Percentiles rank a stretch among this genome's conserved stretches.
Evolutionary conservation across 2,113 vertebrate genomes (phyloP).

Genomic region (Nesoenas mayeri): DNA sequence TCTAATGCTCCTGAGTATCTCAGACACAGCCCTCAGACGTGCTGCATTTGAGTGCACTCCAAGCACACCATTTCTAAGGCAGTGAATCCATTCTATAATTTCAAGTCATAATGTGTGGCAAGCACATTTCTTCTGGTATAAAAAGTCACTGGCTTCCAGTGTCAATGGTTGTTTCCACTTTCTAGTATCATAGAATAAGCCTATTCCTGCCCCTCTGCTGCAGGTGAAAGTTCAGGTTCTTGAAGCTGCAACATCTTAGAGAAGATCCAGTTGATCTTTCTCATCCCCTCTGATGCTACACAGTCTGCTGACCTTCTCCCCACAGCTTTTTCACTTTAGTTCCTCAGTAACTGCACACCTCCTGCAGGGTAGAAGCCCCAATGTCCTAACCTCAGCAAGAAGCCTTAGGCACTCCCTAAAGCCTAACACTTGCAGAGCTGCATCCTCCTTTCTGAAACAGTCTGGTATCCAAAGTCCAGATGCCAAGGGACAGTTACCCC

Average conservation of each 20-base stretch:
- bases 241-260: neutral
- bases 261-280: neutral
- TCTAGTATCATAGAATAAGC: neutral
- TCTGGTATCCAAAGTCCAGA: neutral
- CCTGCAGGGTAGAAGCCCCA: neutral
- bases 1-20: neutral
- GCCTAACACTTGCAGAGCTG: neutral
- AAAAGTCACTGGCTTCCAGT: neutral
- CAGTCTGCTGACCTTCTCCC: too few relatives aligned
- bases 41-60: neutral
- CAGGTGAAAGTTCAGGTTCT: neutral
- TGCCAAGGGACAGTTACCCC: neutral
- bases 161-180: neutral
- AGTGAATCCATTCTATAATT: neutral
- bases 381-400: neutral
- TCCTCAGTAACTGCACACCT: neutral
- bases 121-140: neutral
- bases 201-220: neutral
- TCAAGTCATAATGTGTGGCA: neutral
- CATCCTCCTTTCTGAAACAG: neutral
- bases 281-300: neutral
- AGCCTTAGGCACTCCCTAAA: neutral
- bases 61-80: neutral
- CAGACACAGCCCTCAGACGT: neutral
- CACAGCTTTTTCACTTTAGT: neutral